Percentiles rank a stretch among this genome's conserved stretches.
Conservation (phyloP, 2,113 vertebrate species). For the Elaphurus davidianus region DNA sequence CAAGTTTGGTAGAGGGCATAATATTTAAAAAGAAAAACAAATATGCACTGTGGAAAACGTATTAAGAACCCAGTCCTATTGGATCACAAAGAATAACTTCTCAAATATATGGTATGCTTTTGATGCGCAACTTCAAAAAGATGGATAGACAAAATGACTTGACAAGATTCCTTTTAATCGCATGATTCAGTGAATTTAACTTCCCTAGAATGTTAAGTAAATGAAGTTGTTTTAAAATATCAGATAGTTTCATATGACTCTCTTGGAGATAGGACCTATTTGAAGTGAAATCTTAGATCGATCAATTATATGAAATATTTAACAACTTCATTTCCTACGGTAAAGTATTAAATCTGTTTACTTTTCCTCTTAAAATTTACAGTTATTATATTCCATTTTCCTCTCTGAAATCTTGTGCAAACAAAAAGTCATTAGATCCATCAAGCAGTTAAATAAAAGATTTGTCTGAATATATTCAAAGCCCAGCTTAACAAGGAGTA, state of each 20-base stretch:
- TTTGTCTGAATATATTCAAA: background rate
- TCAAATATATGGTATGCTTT: background rate
- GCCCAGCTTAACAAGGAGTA: background rate
- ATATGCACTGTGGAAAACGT: background rate
- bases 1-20: background rate
- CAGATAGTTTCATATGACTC: background rate
- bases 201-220: background rate
- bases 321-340: background rate
- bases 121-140: background rate
- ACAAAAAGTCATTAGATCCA: background rate
- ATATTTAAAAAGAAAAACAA: slow-evolving; percentile 2
- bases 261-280: background rate
- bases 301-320: slow-evolving; percentile 9
- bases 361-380: background rate
- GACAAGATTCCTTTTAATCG: background rate
- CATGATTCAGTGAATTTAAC: background rate
- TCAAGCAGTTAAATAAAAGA: background rate
- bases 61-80: background rate
- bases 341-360: background rate
- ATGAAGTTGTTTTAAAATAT: background rate
- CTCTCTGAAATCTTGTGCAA: background rate
- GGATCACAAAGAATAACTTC: background rate
- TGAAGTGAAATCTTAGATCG: background rate
- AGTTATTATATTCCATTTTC: background rate
- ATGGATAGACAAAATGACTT: background rate